Base-by-base conservation (phyloP, 2,113 vertebrate species). In the Bos indicus region DNA sequence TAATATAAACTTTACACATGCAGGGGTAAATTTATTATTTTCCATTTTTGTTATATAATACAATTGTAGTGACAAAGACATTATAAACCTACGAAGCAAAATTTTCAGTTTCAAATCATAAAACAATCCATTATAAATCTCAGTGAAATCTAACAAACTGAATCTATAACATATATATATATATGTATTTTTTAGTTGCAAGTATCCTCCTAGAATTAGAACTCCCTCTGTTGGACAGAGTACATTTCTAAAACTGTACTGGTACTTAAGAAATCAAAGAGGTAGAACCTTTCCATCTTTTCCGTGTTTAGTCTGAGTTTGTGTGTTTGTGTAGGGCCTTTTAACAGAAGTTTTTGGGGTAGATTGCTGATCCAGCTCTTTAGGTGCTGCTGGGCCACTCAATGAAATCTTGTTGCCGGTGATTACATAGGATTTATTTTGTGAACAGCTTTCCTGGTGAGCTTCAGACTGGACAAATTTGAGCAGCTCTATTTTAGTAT, bases 401-500 rank as follows among this genome's bases (percentile, higher is more conserved):
- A 96, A 56, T 85, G 98, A 98, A 98, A 98, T 97, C 97, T 98
- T 99, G 94, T 97, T 99, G 97, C 98, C 98, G 56, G 97, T 98
- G 93, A 99, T 93, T 64, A 97, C 7, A 3, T 94, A 97, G 57
- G 97, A 98, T 98, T 99, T 99, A 93, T 97, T 99, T 89, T 98
- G 98, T 87, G 90, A 98, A 97, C 98, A 99, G 97, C 99, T 99
- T 99, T 98, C 99, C 98, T 99, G 99, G 88, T 99, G 99, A n/a
- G 98, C 59, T 98, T 99, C 99, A 89, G 99, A 98, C 60, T 98
- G 99, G 92, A 99, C 98, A 97, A 99, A 99, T 99, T 99, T 99
- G 92, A 99, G 99, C 77, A 99, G 99, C 83, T 99, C 99, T 54
- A 99, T 99, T 99, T 99, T 99, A 0, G 99, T 99, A 98, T 99